Base-by-base conservation (phyloP, 2,888 invertebrate genomes). In the Eupeodes latifasciatus region DNA sequence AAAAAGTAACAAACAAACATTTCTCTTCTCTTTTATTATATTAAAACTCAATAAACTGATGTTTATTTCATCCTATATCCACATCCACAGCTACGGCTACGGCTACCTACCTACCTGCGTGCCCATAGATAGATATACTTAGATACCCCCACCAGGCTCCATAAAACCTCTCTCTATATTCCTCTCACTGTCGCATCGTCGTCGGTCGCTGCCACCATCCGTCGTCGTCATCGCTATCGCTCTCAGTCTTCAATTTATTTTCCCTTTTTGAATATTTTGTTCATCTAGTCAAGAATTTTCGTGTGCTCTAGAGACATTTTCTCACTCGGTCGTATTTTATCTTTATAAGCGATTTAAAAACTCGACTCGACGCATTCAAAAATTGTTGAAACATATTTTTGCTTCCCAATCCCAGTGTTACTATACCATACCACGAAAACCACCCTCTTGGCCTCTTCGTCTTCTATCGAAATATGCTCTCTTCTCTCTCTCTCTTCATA, bases 31-130 rank as follows among this genome's bases (percentile, higher is more conserved):
- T 57, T 72, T 77, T 82, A 82, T 66, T 86, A 79, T 75, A 69
- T 71, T 78, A 62, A 40, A 79, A 82, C 82, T 78, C 69, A 82
- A 82, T 81, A 69, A 85, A 81, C 81, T 85, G 81, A 81, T 81
- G 77, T 81, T 85, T 80, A 81, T 81, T 72, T 71, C 40, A 55
- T 80, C 66, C 55, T 51, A 66, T 66, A 27, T 66, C 59, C 57
- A 64, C 36, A 67, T 67, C 27, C 36, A 72, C 72, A 11, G 16
- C 69, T 12, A 62, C 27, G 27, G 27, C 27, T 27, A 47, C 53
- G 14, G 16, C 62, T 51, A 14, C 16, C 40, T 14, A 10, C 16
- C 14, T n/a, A 27, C 40, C 44, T 44, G 49, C 40, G 61, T 55
- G 71, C 55, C 49, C 49, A 51, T 27, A 51, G 27, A 40, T 75